Percentiles rank a stretch among this genome's conserved stretches.
phyloP scores from a whole-genome alignment of 2,888 invertebrate species.

The Caradrina clavipalpis region DNA sequence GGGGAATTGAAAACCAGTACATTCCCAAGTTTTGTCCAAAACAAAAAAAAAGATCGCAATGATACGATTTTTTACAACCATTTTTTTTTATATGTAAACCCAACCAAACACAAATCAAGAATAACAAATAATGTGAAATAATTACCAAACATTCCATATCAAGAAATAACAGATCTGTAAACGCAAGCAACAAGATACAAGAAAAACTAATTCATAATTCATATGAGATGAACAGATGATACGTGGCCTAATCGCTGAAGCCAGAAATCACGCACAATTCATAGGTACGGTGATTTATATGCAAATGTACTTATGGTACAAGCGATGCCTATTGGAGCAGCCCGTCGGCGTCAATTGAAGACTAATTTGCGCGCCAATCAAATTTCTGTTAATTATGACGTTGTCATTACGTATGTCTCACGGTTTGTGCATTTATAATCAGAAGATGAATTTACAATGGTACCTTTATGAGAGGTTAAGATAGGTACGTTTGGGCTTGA shows the following conservation, averaged over 20 bases:
- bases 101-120: not conserved
- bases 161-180: slow-evolving; percentile 10
- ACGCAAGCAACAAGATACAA: slow-evolving; percentile 23
- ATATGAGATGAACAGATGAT: slow-evolving; percentile 60
- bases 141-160: slow-evolving; percentile 25
- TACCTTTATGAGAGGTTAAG: not conserved
- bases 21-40: too few species aligned
- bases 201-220: slow-evolving; percentile 62
- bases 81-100: not conserved
- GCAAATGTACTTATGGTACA: slow-evolving; percentile 82
- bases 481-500: too few species aligned
- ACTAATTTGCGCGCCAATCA: slow-evolving; percentile 85
- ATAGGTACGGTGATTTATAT: slow-evolving; percentile 80
- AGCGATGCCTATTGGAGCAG: slow-evolving; percentile 79
- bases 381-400: slow-evolving; percentile 83
- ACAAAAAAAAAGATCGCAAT: too few species aligned
- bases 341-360: slow-evolving; percentile 81
- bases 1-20: too few species aligned
- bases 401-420: slow-evolving; percentile 71
- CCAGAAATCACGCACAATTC: slow-evolving; percentile 76
- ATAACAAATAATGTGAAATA: slow-evolving; percentile 25
- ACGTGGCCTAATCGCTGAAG: slow-evolving; percentile 62
- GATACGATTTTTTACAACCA: too few species aligned
- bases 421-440: slow-evolving; percentile 56
- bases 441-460: slow-evolving; percentile 22